These are phyloP conservation scores for Chymomyza caudatula DNA, from an alignment of 2,888 invertebrate genomes.

Conservation along the genomic window DNA sequence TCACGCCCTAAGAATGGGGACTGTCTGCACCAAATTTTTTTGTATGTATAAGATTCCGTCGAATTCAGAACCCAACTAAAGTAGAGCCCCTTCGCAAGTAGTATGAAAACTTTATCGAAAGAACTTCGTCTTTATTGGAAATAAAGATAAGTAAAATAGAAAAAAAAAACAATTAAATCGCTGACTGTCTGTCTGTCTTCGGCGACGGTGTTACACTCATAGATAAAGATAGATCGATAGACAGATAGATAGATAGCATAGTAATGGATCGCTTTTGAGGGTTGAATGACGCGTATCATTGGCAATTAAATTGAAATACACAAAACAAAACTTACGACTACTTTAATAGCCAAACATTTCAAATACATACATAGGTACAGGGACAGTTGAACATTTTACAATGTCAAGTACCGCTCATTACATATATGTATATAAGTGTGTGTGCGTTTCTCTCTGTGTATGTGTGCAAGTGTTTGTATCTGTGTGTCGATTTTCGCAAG, in stretches of 20 bases:
- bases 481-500: slow-evolving; percentile 48
- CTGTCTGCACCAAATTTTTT: too few species aligned
- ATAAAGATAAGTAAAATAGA: neutral
- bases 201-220: neutral
- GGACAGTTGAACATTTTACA: slow-evolving; percentile 34
- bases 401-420: slow-evolving; percentile 51
- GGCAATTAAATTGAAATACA: slow-evolving; percentile 68
- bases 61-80: too few species aligned
- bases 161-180: neutral
- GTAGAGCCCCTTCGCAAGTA: neutral
- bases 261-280: slow-evolving; percentile 60
- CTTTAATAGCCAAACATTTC: too few species aligned
- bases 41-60: too few species aligned
- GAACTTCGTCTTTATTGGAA: neutral
- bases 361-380: slow-evolving; percentile 9
- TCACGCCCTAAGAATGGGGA: too few species aligned
- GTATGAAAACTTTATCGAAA: neutral
- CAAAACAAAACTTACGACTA: slow-evolving; percentile 33
- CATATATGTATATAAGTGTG: neutral
- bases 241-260: slow-evolving; percentile 19
- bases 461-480: neutral
- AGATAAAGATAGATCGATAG: neutral
- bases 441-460: neutral
- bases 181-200: slow-evolving; percentile 18
- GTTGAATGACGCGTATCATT: slow-evolving; percentile 71